Evolutionary conservation across 2,113 vertebrate species (phyloP).

Genomic region (Myrmecobius fasciatus): DNA sequence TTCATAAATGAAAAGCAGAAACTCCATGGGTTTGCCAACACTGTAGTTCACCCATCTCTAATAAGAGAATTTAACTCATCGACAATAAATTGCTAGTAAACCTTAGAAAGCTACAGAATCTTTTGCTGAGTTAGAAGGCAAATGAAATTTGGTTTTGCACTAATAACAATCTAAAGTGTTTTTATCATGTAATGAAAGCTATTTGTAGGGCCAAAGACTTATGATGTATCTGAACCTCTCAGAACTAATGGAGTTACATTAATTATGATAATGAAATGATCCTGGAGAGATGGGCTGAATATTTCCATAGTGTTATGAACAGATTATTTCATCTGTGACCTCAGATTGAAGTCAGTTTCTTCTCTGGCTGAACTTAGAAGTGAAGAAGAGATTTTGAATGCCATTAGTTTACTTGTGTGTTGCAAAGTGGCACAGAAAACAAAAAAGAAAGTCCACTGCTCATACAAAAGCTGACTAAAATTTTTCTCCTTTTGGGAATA

Average conservation of each 20-base stretch:
- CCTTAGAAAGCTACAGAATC: background rate
- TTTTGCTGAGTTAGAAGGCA: background rate
- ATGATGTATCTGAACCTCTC: background rate
- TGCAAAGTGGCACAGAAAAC: background rate
- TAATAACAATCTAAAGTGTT: background rate
- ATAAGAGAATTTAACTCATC: background rate
- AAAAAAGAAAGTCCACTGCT: background rate
- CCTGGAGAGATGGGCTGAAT: background rate
- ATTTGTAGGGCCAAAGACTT: background rate
- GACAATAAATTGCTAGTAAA: too few relatives aligned
- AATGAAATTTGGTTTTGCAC: background rate
- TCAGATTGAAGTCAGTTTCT: background rate
- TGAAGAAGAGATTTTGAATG: background rate
- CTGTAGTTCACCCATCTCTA: background rate
- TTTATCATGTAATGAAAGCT: background rate
- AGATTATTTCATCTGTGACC: background rate
- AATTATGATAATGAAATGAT: background rate
- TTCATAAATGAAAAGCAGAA: background rate
- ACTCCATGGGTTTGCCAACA: background rate
- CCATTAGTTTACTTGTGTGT: background rate
- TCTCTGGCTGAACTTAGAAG: background rate
- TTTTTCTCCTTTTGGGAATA: background rate
- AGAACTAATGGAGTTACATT: too few relatives aligned
- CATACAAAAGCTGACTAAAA: background rate
- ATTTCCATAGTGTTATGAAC: background rate